Conservation (phyloP, 1,140 invertebrate species). For the Euglossa dilemma region DNA sequence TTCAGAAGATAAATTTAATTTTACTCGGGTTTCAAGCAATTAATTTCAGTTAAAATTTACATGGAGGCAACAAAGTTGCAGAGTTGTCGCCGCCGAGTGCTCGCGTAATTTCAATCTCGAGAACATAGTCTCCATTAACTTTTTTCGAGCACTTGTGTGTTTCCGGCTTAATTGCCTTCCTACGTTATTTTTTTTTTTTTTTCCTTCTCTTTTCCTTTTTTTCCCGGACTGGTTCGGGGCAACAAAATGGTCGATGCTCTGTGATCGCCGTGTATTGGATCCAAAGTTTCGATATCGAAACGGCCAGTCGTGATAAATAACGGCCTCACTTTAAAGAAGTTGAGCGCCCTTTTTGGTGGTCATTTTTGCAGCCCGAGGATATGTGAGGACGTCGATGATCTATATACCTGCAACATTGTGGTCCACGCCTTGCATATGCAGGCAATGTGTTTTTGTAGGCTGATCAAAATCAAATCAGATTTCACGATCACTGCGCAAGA, state of each 20-base stretch:
- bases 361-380: neutral
- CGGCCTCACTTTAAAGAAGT: conserved; percentile 3
- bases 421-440: neutral
- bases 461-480: conserved; percentile 4
- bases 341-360: neutral
- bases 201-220: neutral
- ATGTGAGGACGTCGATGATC: conserved; percentile 7
- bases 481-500: neutral
- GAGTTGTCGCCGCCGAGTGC: neutral
- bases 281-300: conserved; percentile 27
- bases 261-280: conserved; percentile 8
- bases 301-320: conserved; percentile 16
- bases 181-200: neutral
- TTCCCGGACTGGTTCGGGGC: neutral
- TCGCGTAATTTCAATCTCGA: conserved; percentile 3
- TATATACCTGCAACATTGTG: conserved; percentile 30
- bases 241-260: conserved; percentile 1
- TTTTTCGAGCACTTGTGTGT: neutral
- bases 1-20: neutral
- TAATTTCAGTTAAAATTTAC: neutral
- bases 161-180: conserved; percentile 17
- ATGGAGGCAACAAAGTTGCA: conserved; percentile 1
- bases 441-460: neutral
- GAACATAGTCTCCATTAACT: conserved; percentile 12
- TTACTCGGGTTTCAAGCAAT: neutral